Conservation (phyloP, 2,113 vertebrate genomes). For the Silurus glanis region DNA sequence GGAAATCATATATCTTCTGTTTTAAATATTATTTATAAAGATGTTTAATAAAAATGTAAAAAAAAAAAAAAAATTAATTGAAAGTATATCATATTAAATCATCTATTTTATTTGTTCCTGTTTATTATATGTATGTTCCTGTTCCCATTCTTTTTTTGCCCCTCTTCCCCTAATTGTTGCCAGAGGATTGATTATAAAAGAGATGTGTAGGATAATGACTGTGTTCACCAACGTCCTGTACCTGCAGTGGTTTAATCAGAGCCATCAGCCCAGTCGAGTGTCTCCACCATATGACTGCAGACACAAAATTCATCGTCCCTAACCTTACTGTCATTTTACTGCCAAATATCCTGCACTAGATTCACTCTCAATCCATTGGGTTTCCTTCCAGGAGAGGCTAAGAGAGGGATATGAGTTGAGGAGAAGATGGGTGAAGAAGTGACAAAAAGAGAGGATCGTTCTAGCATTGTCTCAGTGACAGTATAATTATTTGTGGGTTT, state of each 20-base stretch:
- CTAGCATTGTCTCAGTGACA: not conserved
- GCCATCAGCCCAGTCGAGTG: conserved; percentile 95
- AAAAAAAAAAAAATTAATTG: no score
- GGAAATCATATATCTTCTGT: conserved; percentile 6
- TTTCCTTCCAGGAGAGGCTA: conserved; percentile 90
- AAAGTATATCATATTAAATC: conserved; percentile 4
- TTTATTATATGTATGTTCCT: conserved; percentile 29
- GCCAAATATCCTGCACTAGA: conserved; percentile 91
- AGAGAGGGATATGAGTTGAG: conserved; percentile 76
- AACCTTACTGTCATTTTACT: conserved; percentile 98
- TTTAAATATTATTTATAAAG: not conserved
- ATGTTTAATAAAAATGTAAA: conserved; percentile 20
- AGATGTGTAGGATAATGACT: conserved; percentile 77
- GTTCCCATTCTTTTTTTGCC: conserved; percentile 42
- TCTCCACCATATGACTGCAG: conserved; percentile 91
- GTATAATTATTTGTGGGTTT: not conserved
- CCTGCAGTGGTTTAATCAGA: conserved; percentile 99
- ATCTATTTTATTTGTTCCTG: not conserved
- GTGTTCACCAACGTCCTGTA: conserved; percentile 76
- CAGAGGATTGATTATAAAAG: conserved; percentile 71
- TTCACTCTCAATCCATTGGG: conserved; percentile 95
- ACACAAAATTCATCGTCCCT: conserved; percentile 99
- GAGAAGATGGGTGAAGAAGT: conserved; percentile 35
- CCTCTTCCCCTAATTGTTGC: conserved; percentile 54
- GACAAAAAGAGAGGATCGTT: not conserved